These are phyloP conservation scores for Xestia xanthographa DNA, from an alignment of 2,888 invertebrate genomes.

Conservation along the genomic window DNA sequence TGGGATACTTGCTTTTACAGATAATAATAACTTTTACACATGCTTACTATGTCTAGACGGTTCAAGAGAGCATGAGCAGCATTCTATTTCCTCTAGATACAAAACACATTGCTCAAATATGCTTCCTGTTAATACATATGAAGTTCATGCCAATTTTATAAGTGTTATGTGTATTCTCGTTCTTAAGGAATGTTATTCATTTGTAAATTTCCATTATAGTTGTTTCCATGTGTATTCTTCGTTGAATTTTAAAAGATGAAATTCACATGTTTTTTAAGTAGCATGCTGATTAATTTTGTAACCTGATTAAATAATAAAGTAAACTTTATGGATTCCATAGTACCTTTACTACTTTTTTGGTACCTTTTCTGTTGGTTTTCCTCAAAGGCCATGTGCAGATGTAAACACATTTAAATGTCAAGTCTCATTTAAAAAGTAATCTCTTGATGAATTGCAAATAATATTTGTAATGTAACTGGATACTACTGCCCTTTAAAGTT, in stretches of 20 bases:
- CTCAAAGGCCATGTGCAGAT: not conserved
- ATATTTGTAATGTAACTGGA: slow-evolving; percentile 21
- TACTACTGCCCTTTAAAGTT: slow-evolving; percentile 11
- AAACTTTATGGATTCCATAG: not conserved
- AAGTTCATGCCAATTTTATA: slow-evolving; percentile 48
- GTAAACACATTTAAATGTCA: not conserved
- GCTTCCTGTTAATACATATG: slow-evolving; percentile 31
- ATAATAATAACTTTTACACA: not conserved
- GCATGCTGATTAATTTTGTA: not conserved
- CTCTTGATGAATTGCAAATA: slow-evolving; percentile 13
- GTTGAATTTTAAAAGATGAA: not conserved
- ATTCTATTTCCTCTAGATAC: slow-evolving; percentile 29
- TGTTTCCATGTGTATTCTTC: not conserved
- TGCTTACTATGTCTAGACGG: slow-evolving; percentile 13
- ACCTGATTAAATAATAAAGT: not conserved
- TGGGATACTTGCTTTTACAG: not conserved
- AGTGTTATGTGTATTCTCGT: slow-evolving; percentile 31
- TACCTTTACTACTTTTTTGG: too few species aligned
- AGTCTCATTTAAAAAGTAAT: not conserved
- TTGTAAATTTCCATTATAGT: slow-evolving; percentile 17
- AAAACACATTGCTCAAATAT: slow-evolving; percentile 37
- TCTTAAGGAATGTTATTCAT: slow-evolving; percentile 12
- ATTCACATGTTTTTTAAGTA: not conserved
- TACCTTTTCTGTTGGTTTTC: not conserved
- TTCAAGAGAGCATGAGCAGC: slow-evolving; percentile 8